Conservation (phyloP, 2,113 vertebrate genomes). For the Aptenodytes patagonicus region DNA sequence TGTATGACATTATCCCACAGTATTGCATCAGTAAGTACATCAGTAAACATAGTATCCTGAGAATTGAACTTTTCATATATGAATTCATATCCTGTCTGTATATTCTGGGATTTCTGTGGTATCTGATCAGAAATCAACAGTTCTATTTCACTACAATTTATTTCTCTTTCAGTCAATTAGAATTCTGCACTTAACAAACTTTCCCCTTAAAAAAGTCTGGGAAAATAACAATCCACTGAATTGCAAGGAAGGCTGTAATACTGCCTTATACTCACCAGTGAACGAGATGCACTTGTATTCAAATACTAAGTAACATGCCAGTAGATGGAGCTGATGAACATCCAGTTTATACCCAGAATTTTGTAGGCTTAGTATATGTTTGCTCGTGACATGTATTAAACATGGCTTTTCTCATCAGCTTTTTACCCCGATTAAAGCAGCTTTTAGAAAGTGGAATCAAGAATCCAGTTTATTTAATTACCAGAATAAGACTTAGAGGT, state of each 20-base stretch:
- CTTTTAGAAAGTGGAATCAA: neutral
- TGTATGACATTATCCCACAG: neutral
- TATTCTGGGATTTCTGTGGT: neutral
- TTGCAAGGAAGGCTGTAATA: neutral
- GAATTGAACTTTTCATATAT: neutral
- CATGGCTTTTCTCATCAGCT: neutral
- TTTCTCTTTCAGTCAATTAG: neutral
- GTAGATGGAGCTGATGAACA: neutral
- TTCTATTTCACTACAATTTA: neutral
- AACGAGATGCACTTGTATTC: neutral
- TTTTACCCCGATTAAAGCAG: neutral
- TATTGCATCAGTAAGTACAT: neutral
- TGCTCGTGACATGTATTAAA: neutral
- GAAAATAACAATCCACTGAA: neutral
- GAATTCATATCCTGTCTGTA: neutral
- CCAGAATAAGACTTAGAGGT: neutral
- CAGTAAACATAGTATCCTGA: neutral
- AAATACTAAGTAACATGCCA: neutral
- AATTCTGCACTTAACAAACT: neutral
- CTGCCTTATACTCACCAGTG: neutral
- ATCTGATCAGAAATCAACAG: neutral
- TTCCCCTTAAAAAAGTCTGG: neutral
- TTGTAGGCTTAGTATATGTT: neutral
- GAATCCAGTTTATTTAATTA: neutral
- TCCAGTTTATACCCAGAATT: neutral